A percentile compares a stretch with the other conserved stretches of the same genome.
Conservation (phyloP, 1,140 invertebrate species). For the Aphidius gifuensis region DNA sequence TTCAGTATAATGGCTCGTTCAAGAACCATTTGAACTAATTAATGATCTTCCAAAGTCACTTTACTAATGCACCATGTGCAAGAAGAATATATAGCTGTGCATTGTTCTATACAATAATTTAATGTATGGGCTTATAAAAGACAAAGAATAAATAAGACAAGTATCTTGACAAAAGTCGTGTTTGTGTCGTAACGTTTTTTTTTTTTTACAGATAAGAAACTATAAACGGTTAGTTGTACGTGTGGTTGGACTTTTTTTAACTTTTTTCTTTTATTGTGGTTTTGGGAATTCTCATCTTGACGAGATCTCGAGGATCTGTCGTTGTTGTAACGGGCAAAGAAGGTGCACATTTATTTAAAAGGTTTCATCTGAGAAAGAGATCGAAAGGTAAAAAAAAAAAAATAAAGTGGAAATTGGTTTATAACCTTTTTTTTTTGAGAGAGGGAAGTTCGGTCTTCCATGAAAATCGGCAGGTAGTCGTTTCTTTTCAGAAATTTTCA, state of each 20-base stretch:
- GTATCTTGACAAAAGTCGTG: conserved; percentile 20
- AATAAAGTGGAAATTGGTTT: conserved; percentile 31
- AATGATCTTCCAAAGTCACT: conserved; percentile 5
- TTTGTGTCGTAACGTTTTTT: conserved; percentile 16
- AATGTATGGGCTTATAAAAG: not conserved
- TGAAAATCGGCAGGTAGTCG: conserved; percentile 40
- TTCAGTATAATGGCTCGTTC: conserved; percentile 20
- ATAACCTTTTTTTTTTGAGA: conserved; percentile 20
- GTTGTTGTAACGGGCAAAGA: conserved; percentile 9
- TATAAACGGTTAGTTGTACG: conserved; percentile 1
- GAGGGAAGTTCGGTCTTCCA: conserved; percentile 22
- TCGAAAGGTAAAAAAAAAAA: conserved; percentile 22
- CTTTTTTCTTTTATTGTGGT: conserved; percentile 5
- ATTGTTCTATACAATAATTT: not conserved
- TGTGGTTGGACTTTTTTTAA: not conserved
- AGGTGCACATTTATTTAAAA: not conserved
- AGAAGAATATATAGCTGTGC: not conserved
- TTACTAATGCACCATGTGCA: conserved; percentile 1
- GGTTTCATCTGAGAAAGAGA: conserved; percentile 6
- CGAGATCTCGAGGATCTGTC: conserved; percentile 18
- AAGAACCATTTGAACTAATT: conserved; percentile 22
- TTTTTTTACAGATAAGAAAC: conserved; percentile 12
- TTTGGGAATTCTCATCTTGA: conserved; percentile 24
- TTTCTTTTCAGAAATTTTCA: not conserved
- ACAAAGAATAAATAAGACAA: conserved; percentile 1